Evolutionary conservation across 2,797 vertebrate genomes (phyloP).

Genomic region (Chromis chromis): DNA sequence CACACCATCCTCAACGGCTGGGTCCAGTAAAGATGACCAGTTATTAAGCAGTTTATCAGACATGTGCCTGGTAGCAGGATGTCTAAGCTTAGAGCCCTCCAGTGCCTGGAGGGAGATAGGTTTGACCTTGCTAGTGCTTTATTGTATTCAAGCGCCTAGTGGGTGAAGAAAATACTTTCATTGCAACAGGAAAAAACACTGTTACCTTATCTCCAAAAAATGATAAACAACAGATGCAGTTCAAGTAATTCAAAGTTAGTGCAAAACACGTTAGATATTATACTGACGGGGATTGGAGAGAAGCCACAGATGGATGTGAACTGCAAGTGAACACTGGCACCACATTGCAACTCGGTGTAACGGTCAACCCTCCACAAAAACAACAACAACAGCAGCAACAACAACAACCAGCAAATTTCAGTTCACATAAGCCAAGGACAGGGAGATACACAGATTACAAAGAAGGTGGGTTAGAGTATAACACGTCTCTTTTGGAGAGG

Average conservation of each 20-base stretch:
- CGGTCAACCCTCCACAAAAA: constrained; percentile 91
- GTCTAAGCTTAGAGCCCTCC: constrained; percentile 59
- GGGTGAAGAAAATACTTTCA: constrained; percentile 71
- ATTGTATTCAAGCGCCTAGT: constrained; percentile 68
- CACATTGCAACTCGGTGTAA: constrained; percentile 84
- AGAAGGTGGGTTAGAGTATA: constrained; percentile 63
- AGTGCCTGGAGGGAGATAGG: constrained; percentile 52
- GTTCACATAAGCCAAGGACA: constrained; percentile 56
- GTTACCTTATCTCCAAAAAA: constrained; percentile 53
- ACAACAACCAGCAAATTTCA: constrained; percentile 40
- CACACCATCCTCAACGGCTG: constrained; percentile 53
- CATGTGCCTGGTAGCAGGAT: constrained; percentile 62
- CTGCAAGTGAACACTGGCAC: constrained; percentile 81
- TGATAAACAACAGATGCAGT: constrained; percentile 54
- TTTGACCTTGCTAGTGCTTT: constrained; percentile 70
- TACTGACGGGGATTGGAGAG: constrained; percentile 59
- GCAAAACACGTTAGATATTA: constrained; percentile 52
- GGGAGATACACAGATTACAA: constrained; percentile 57
- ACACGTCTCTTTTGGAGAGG: constrained; percentile 48
- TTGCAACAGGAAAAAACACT: constrained; percentile 62
- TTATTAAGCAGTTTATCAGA: constrained; percentile 71
- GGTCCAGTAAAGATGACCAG: constrained; percentile 71
- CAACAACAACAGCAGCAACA: constrained; percentile 55
- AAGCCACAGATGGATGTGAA: constrained; percentile 75
- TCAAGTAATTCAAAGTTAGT: constrained; percentile 61